A percentile compares a stretch with the other conserved stretches of the same genome.
phyloP scores from a whole-genome alignment of 2,113 vertebrate genomes.

The Podarcis muralis region DNA sequence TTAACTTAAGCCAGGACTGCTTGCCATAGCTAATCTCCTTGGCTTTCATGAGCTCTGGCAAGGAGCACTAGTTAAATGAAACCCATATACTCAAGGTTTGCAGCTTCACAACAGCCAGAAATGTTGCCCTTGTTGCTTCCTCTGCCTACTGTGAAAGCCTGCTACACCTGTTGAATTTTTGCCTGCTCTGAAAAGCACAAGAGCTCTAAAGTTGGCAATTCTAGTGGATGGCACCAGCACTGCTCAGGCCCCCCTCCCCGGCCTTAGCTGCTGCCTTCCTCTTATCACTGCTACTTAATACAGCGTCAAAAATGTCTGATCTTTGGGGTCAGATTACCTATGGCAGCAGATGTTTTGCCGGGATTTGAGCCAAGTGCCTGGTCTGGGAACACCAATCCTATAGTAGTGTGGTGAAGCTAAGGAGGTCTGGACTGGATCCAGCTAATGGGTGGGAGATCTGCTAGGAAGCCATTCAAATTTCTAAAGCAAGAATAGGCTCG shows the following conservation, averaged over 20 bases:
- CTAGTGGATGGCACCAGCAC: background rate
- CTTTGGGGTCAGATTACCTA: background rate
- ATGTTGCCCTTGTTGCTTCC: background rate
- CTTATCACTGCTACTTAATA: background rate
- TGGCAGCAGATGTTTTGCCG: background rate
- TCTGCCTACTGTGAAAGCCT: background rate
- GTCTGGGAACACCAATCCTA: background rate
- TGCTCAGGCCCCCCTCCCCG: no score
- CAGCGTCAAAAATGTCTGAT: background rate
- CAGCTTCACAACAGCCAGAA: background rate
- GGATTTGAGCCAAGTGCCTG: background rate
- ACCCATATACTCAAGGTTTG: background rate
- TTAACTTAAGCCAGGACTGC: background rate
- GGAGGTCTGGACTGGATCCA: no score
- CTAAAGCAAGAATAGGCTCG: background rate
- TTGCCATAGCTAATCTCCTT: background rate
- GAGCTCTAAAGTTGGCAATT: background rate
- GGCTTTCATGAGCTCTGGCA: background rate
- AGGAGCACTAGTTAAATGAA: background rate
- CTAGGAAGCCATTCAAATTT: background rate
- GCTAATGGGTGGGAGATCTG: background rate
- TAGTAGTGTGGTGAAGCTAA: background rate
- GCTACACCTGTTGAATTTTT: background rate
- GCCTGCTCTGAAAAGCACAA: background rate
- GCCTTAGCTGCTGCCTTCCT: background rate